Evolutionary conservation across 2,888 invertebrate genomes (phyloP).

Genomic region (Drosophila macrothrix): DNA sequence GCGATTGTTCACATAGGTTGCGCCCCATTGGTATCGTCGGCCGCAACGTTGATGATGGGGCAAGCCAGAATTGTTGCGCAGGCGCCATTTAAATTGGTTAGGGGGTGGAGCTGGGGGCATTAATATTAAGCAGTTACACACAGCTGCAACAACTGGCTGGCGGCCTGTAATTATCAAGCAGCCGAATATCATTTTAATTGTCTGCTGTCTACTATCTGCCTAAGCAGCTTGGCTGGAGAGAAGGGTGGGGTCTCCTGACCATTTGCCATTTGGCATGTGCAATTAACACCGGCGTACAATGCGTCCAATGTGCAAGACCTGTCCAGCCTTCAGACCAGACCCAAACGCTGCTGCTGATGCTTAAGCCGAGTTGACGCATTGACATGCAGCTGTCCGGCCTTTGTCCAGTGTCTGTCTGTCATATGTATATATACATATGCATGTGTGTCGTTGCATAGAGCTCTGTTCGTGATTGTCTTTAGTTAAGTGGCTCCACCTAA

Average conservation of each 20-base stretch:
- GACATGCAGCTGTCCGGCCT: slow-evolving; percentile 54
- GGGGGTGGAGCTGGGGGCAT: slow-evolving; percentile 8
- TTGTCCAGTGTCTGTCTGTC: slow-evolving; percentile 61
- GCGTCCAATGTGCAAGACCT: slow-evolving; percentile 42
- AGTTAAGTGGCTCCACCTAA: slow-evolving; percentile 20
- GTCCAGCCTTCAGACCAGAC: slow-evolving; percentile 13
- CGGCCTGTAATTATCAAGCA: slow-evolving; percentile 57
- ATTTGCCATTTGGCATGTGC: slow-evolving; percentile 66
- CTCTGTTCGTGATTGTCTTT: slow-evolving; percentile 17
- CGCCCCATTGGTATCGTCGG: slow-evolving; percentile 1
- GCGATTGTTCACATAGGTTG: slow-evolving; percentile 30
- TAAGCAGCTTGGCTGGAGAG: too few species aligned
- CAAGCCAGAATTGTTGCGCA: slow-evolving; percentile 17
- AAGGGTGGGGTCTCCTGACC: slow-evolving; percentile 34
- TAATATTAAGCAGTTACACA: slow-evolving; percentile 19
- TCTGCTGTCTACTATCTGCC: slow-evolving; percentile 29
- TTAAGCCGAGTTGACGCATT: slow-evolving; percentile 34
- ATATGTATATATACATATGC: neutral
- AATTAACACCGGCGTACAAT: slow-evolving; percentile 54
- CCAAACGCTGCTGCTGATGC: slow-evolving; percentile 2
- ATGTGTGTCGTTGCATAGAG: slow-evolving; percentile 5
- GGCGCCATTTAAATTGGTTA: slow-evolving; percentile 22
- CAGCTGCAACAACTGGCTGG: slow-evolving; percentile 35
- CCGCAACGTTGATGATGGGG: neutral
- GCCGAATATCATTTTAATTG: slow-evolving; percentile 64